Conservation (phyloP, 2,113 vertebrate genomes). For the Callocephalon fimbriatum region DNA sequence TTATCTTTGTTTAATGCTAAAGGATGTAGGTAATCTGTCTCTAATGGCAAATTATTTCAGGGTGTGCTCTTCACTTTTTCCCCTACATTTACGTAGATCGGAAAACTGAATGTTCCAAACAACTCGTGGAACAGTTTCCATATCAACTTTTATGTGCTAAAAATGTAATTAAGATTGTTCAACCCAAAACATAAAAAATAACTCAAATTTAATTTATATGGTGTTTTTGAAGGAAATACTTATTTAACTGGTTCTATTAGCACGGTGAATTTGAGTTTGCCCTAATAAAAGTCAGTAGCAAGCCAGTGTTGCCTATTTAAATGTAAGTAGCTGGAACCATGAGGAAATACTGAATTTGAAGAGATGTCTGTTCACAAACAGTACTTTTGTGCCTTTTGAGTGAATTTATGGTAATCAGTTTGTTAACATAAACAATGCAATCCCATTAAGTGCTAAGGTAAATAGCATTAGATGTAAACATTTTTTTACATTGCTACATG, state of each 20-base stretch:
- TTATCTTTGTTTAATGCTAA: constrained; percentile 66
- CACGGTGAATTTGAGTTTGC: not conserved
- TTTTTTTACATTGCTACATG: constrained; percentile 15
- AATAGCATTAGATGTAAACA: constrained; percentile 39
- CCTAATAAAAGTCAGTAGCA: not conserved
- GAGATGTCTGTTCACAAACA: not conserved
- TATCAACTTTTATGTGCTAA: constrained; percentile 39
- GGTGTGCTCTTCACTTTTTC: constrained; percentile 80
- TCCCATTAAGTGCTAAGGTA: constrained; percentile 14
- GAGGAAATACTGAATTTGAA: not conserved
- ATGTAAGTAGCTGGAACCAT: not conserved
- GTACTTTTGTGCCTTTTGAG: constrained; percentile 16
- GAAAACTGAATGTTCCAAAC: constrained; percentile 82
- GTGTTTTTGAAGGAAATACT: constrained; percentile 30
- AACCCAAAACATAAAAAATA: not conserved
- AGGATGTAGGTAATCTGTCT: constrained; percentile 79
- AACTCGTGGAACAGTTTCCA: constrained; percentile 70
- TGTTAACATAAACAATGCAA: constrained; percentile 20
- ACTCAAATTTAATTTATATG: not conserved
- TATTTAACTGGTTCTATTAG: not conserved
- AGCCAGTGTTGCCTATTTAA: not conserved
- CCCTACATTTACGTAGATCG: constrained; percentile 75
- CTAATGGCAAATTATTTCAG: constrained; percentile 76
- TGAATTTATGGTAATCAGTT: constrained; percentile 4
- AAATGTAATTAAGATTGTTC: constrained; percentile 47